Evolutionary conservation across 2,113 vertebrate genomes (phyloP).

Genomic region (Protomyctophum bolini): DNA sequence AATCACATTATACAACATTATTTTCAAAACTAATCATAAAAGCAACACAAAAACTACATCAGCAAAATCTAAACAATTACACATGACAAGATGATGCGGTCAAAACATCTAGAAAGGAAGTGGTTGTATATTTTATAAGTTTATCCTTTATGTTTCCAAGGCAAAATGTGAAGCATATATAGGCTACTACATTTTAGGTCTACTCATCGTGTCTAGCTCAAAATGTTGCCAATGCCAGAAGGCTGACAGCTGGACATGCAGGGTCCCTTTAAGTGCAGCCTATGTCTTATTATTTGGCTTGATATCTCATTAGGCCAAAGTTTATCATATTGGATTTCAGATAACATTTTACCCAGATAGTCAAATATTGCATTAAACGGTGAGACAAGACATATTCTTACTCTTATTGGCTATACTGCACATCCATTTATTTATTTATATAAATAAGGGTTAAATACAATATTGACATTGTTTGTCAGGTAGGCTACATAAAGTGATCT

Average conservation of each 20-base stretch:
- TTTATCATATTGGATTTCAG: slow-evolving; percentile 34
- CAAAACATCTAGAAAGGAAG: not conserved
- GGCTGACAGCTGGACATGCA: not conserved
- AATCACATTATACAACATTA: not conserved
- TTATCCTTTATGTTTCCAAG: not conserved
- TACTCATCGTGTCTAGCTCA: not conserved
- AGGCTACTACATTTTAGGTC: too few relatives aligned
- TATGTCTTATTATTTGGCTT: not conserved
- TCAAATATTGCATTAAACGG: slow-evolving; percentile 45
- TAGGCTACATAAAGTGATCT: slow-evolving; percentile 49
- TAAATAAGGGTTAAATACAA: slow-evolving; percentile 18
- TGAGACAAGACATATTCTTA: slow-evolving; percentile 34
- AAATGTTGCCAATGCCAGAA: not conserved
- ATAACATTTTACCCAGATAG: slow-evolving; percentile 33
- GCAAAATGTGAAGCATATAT: not conserved
- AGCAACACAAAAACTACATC: not conserved
- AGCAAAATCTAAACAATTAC: not conserved
- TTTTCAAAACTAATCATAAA: not conserved
- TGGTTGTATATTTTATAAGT: not conserved
- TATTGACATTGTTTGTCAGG: slow-evolving; percentile 34
- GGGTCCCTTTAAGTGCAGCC: slow-evolving; percentile 1
- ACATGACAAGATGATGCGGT: not conserved
- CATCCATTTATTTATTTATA: too few relatives aligned
- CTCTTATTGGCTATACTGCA: too few relatives aligned
- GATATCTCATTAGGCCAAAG: slow-evolving; percentile 45